Evolutionary conservation across 2,797 vertebrate species (phyloP), one percentile per base, ranked within the genome.

Genomic region (Phataginus tetradactyla): DNA sequence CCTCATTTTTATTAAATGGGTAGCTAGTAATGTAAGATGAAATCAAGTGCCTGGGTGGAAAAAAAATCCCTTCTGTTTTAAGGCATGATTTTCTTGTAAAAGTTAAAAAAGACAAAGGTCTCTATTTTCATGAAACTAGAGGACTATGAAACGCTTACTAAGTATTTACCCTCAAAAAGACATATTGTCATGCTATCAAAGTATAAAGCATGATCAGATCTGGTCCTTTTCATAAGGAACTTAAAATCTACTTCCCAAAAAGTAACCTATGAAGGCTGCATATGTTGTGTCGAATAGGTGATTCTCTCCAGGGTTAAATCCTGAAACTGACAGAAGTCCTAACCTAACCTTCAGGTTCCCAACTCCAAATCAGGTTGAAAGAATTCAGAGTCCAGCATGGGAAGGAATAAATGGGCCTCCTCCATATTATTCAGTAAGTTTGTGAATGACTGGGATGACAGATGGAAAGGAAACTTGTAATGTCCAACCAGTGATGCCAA

Each of bases 51-150:
- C 18, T 80, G 7, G 7, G 20, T 59, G 27, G 45, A 15, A 14
- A 66, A 92, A 86, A 81, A 94, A 75, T 49, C 7, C 17, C 23
- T 86, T 93, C 39, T 83, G n/a, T 83, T 90, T 75, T 53, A 66
- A 91, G 93, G 94, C 74, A 29, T 42, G 20, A 71, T 90, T 95
- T 77, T 92, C 86, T 68, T 45, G 42, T 87, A 90, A 71, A 42
- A 94, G 61, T 80, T 63, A 69, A 68, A 90, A 39, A 61, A 78
- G 75, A 84, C 9, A 27, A 45, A 61, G 21, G n/a, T 13, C 85
- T 83, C 32, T 49, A 59, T 80, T 96, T 95, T 64, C 86, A 95
- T 87, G 55, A 93, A 94, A 86, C 39, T 57, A 27, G n/a, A 93
- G 78, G 78, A 93, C 25, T 55, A 71, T 13, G 34, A 80, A 95